Conservation (phyloP, 1,140 invertebrate genomes). For the Littorina saxatilis region DNA sequence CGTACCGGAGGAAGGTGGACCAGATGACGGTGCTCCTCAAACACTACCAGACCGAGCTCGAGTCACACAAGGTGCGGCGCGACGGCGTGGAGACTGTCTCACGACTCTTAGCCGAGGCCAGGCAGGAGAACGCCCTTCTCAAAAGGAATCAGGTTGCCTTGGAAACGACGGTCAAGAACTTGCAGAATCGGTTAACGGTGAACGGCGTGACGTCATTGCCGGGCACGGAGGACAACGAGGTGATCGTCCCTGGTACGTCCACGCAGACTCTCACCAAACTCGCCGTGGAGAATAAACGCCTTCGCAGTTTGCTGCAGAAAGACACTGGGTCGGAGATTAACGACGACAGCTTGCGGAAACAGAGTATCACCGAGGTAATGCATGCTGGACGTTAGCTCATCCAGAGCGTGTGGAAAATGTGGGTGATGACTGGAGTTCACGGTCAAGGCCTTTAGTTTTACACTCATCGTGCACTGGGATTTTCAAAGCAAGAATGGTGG, state of each 20-base stretch:
- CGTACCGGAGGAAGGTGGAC: slow-evolving; percentile 61
- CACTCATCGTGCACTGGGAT: no score
- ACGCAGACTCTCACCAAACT: slow-evolving; percentile 68
- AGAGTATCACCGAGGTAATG: not conserved
- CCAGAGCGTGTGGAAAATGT: no score
- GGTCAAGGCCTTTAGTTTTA: no score
- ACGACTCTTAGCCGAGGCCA: slow-evolving; percentile 60
- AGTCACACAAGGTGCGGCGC: slow-evolving; percentile 57
- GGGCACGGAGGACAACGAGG: slow-evolving; percentile 57
- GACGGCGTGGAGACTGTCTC: slow-evolving; percentile 67
- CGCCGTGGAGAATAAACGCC: slow-evolving; percentile 62
- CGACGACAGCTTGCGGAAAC: slow-evolving; percentile 44
- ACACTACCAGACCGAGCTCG: slow-evolving; percentile 60
- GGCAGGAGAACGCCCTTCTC: slow-evolving; percentile 55
- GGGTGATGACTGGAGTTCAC: no score
- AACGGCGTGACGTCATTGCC: slow-evolving; percentile 38
- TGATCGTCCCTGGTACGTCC: slow-evolving; percentile 64
- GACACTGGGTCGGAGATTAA: slow-evolving; percentile 51
- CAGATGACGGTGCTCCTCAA: slow-evolving; percentile 61
- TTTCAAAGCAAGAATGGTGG: no score
- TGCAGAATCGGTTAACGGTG: slow-evolving; percentile 61
- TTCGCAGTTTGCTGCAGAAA: slow-evolving; percentile 54
- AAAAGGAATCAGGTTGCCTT: slow-evolving; percentile 53
- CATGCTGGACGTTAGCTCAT: no score
- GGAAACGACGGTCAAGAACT: slow-evolving; percentile 63